Base-by-base conservation (phyloP, 2,113 vertebrate genomes). In the Odocoileus hemionus region DNA sequence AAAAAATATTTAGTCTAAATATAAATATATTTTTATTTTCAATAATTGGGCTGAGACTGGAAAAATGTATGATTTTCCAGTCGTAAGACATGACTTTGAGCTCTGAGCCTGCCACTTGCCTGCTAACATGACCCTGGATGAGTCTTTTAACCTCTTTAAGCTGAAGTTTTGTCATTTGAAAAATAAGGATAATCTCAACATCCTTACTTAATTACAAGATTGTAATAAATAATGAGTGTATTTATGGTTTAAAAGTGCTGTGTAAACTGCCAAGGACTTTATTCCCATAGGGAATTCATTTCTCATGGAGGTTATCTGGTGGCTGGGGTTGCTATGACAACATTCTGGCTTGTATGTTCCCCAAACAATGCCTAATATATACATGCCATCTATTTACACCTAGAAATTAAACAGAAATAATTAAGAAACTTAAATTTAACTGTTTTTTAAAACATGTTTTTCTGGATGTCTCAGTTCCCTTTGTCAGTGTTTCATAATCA, bases 321-420 rank as follows among this genome's bases (percentile, higher is more conserved):
- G 60, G 55, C 47, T 94, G 80, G 57, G 83, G 97, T 98, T 97
- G 96, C 97, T 94, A 96, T 97, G 94, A 82, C 80, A 96, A 98
- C 94, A 5, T 55, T 64, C 80, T 96, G 84, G 45, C 30, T 96
- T 92, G 23, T n/a, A 57, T 64, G 3, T 92, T 97, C 55, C 33
- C 17, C 80, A 94, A 95, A 30, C 30, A 52, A 94, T 86, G 43
- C 79, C 33, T 80, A 47, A 16, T 57, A 28, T 61, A 78, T 78
- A 67, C 2, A 55, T 86, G 30, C 9, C 45, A 52, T 67, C 26
- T 82, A 93, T 92, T 67, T 94, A 94, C n/a, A 85, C 84, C 50
- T 89, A 76, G 36, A 70, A 94, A 97, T 39, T 50, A 95, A 92
- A 91, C 26, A 93, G 13, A 21, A 12, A 12, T 36, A 78, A 94